These are phyloP conservation scores for Zhuqinia jingwanae DNA, from an alignment of 2,888 invertebrate species.

Conservation along the genomic window DNA sequence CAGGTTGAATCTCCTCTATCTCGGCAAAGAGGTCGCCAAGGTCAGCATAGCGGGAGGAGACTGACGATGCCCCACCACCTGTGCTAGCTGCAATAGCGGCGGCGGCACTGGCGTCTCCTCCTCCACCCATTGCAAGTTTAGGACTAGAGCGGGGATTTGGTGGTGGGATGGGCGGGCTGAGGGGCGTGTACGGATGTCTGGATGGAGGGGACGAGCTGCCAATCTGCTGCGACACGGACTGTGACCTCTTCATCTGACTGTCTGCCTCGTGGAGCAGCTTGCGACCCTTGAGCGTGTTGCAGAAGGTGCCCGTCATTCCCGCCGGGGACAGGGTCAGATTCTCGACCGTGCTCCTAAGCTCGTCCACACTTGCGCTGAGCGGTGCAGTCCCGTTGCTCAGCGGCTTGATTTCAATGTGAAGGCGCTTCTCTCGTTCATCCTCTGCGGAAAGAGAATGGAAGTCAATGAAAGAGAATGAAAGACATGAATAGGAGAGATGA, in stretches of 20 bases:
- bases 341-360: constrained; percentile 94
- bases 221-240: constrained; percentile 89
- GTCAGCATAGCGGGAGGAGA: constrained; percentile 79
- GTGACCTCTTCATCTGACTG: constrained; percentile 86
- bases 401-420: constrained; percentile 97
- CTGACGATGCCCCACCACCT: no score
- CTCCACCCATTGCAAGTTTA: constrained; percentile 67
- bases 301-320: constrained; percentile 83
- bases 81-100: no score
- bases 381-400: constrained; percentile 93
- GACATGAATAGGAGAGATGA: no score
- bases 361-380: constrained; percentile 97
- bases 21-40: constrained; percentile 89
- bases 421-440: constrained; percentile 92
- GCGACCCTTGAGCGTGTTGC: constrained; percentile 82
- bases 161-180: constrained; percentile 77
- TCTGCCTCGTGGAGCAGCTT: constrained; percentile 88
- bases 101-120: no score
- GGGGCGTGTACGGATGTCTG: constrained; percentile 77
- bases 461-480: no score
- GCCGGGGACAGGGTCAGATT: constrained; percentile 89
- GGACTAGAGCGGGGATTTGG: constrained; percentile 77
- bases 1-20: constrained; percentile 88
- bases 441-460: no score
- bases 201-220: constrained; percentile 81